phyloP scores from a whole-genome alignment of 2,797 vertebrate species.

The Poeciliopsis infans region DNA sequence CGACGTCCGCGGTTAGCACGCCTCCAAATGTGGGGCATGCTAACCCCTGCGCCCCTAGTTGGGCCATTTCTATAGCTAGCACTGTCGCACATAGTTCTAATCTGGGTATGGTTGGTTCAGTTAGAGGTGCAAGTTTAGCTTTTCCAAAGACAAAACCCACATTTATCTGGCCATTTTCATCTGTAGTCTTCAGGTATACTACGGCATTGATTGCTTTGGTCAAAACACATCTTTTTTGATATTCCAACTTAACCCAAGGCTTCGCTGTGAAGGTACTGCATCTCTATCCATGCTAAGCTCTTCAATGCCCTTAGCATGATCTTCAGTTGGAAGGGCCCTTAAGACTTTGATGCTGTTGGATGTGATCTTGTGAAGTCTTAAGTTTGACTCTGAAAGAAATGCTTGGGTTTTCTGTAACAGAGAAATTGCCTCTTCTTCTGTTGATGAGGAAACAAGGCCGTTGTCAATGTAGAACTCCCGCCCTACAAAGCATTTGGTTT shows the following conservation, averaged over 20 bases:
- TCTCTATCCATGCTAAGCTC: not conserved
- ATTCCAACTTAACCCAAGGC: conserved; percentile 6
- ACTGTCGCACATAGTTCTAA: too few relatives aligned
- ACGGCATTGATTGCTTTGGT: too few relatives aligned
- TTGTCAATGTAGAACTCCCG: not conserved
- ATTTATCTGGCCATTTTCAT: too few relatives aligned
- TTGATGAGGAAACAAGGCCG: not conserved
- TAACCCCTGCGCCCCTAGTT: too few relatives aligned
- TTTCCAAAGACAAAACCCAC: too few relatives aligned
- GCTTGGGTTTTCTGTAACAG: not conserved
- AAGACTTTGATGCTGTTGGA: not conserved
- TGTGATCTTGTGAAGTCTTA: not conserved
- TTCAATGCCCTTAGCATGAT: not conserved
- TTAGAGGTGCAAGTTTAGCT: too few relatives aligned
- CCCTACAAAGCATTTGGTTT: not conserved
- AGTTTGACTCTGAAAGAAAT: not conserved
- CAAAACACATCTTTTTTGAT: not conserved
- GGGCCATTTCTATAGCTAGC: too few relatives aligned
- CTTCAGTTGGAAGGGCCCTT: not conserved
- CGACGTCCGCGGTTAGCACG: too few relatives aligned
- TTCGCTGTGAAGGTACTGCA: not conserved
- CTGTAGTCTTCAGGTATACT: too few relatives aligned
- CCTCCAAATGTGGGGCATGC: too few relatives aligned
- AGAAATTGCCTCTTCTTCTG: not conserved
- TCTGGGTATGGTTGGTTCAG: too few relatives aligned